Base-by-base conservation (phyloP, 2,797 vertebrate genomes). In the Ctenosaura bakeri region DNA sequence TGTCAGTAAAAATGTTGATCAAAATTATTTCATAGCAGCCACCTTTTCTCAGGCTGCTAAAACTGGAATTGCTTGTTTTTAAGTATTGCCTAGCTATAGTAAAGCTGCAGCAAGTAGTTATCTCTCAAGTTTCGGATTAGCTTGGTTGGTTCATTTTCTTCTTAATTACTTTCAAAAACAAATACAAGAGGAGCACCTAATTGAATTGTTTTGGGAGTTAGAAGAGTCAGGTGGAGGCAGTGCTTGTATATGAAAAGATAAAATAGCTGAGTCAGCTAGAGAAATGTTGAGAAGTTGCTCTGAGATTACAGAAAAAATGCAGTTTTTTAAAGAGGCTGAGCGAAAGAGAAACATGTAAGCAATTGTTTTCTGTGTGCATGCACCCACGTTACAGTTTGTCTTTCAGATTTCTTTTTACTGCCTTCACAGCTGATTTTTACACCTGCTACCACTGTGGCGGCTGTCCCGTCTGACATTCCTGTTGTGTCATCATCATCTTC, bases 401-500 rank as follows among this genome's bases (percentile, higher is more conserved):
- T 86, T 87, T 77, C 18, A 90, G 89, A 86, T 91, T 90, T 95
- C 82, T 71, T 90, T 93, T 90, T 88, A 82, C 82, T 97, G 94
- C 96, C 90, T 97, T 96, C 94, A 95, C 97, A 99, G 98, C 98
- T 99, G 90, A 99, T 99, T 98, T 98, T 99, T 90, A 98, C 98
- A 95, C 98, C 99, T 93, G 98, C 98, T 24, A 98, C 98, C 95
- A 98, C 98, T 93, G 98, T 99, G 96, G 98, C 98, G 96, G 97
- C 98, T 95, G 98, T 98, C 95, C 98, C 98, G 94, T 98, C 98
- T 96, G 98, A 99, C 96, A 98, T 98, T 95, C 98, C 99, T 94
- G 97, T 98, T 96, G 97, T 98, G 94, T 98, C 98, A 79, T 98
- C 98, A 83, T 97, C 96, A 83, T 97, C 97, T 86, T 97, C 97